Evolutionary conservation across 2,113 vertebrate species (phyloP).

Genomic region (Pithys albifrons): DNA sequence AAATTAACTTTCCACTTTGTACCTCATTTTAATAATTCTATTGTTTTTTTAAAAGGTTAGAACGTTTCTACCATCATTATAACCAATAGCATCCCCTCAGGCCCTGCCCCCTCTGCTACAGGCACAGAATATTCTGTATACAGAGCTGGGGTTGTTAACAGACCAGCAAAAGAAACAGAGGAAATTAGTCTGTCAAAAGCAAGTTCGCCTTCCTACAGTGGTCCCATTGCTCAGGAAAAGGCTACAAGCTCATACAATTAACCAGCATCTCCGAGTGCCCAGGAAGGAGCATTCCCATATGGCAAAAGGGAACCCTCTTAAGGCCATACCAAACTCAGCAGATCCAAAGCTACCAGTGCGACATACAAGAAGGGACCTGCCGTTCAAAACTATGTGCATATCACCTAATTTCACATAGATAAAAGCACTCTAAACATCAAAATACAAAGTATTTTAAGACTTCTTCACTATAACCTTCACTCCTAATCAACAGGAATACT

Average conservation of each 20-base stretch:
- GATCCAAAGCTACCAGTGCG: background rate
- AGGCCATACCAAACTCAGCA: background rate
- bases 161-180: background rate
- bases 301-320: background rate
- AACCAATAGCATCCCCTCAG: background rate
- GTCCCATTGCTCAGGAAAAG: background rate
- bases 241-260: background rate
- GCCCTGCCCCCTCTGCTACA: background rate
- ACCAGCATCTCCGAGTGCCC: background rate
- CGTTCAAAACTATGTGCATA: background rate
- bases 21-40: background rate
- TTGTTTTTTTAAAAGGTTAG: constrained; percentile 8
- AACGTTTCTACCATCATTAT: background rate
- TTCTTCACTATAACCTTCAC: background rate
- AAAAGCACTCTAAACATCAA: background rate
- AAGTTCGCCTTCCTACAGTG: background rate
- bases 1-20: background rate
- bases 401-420: background rate
- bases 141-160: background rate
- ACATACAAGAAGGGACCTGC: background rate
- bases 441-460: background rate
- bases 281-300: background rate
- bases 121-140: background rate
- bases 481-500: background rate
- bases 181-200: background rate